These are phyloP conservation scores for Bos indicus DNA, from an alignment of 2,113 vertebrate species.

Conservation along the genomic window DNA sequence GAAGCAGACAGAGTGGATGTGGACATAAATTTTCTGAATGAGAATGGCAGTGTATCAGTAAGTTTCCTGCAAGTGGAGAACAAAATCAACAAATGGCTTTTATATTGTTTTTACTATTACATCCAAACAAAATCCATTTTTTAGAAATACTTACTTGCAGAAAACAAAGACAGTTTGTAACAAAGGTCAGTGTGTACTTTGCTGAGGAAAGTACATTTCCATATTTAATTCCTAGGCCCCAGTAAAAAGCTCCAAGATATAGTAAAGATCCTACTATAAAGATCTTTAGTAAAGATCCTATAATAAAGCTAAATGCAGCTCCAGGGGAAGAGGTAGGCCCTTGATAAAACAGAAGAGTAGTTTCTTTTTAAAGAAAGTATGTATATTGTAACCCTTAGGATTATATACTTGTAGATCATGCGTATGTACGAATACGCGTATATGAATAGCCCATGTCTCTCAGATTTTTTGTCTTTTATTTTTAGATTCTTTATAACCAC, in stretches of 20 bases:
- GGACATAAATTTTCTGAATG: neutral
- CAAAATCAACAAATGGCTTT: neutral
- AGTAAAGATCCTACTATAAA: neutral
- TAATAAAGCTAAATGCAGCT: neutral
- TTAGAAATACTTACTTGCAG: neutral
- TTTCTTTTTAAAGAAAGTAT: neutral
- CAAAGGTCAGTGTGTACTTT: neutral
- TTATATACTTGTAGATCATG: neutral
- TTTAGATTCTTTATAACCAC: neutral
- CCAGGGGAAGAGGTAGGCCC: neutral
- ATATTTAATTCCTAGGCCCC: neutral
- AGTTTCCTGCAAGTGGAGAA: neutral
- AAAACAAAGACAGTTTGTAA: neutral
- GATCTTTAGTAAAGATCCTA: neutral
- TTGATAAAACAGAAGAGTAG: neutral
- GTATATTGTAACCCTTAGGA: neutral
- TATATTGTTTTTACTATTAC: neutral
- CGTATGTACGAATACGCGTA: accelerated
- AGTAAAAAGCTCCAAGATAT: neutral
- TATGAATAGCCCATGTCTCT: no score
- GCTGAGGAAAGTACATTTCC: neutral
- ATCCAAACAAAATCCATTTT: neutral
- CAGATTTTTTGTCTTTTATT: neutral
- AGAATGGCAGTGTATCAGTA: neutral
- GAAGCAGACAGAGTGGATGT: neutral